These are phyloP conservation scores for Dinoponera quadriceps DNA, from an alignment of 1,140 invertebrate genomes.

Conservation along the genomic window DNA sequence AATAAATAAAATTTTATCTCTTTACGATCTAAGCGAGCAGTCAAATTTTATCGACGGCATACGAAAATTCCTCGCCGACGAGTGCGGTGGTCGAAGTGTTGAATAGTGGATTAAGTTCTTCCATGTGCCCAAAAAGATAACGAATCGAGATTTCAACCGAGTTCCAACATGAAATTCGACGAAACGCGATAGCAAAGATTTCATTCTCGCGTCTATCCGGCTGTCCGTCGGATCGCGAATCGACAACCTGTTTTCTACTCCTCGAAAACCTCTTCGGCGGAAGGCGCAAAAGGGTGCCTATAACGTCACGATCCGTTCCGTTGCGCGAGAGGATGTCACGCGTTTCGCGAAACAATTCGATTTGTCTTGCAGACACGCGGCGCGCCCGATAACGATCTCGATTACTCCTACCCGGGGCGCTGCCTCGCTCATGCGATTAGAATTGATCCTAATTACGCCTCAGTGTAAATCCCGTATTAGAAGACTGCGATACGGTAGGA, in stretches of 20 bases:
- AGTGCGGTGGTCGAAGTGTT: no score
- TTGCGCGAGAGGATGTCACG: conserved; percentile 29
- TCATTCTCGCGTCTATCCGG: no score
- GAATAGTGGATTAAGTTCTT: no score
- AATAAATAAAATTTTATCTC: no score
- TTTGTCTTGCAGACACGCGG: conserved; percentile 56
- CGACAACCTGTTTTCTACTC: neutral
- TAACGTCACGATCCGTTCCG: conserved; percentile 39
- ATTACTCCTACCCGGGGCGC: conserved; percentile 47
- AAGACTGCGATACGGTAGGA: conserved; percentile 32
- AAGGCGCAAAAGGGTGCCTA: neutral
- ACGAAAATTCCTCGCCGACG: no score
- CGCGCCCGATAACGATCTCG: conserved; percentile 55
- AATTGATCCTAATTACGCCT: conserved; percentile 59
- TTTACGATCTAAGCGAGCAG: no score
- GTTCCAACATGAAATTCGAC: no score
- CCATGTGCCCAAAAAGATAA: no score
- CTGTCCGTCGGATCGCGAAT: no score
- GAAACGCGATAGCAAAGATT: no score
- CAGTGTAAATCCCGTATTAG: conserved; percentile 55
- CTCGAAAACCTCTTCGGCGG: neutral
- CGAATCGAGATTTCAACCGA: no score
- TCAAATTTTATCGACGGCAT: no score
- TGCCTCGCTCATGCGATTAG: conserved; percentile 51
- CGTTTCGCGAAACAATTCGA: conserved; percentile 50